These are phyloP conservation scores for Apodemia mormo DNA, from an alignment of 2,888 invertebrate genomes.

Conservation along the genomic window DNA sequence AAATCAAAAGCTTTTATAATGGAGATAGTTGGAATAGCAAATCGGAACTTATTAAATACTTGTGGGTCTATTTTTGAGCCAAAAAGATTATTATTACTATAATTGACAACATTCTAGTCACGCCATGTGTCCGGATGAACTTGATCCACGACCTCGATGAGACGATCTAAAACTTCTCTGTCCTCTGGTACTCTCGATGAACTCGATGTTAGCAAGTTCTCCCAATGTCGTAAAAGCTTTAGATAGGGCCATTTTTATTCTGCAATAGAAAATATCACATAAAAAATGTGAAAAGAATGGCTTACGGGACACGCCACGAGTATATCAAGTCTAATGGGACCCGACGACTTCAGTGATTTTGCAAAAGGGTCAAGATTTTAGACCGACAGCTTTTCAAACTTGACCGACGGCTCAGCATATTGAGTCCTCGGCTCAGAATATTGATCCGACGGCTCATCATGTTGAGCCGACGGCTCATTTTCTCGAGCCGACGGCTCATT, in stretches of 20 bases:
- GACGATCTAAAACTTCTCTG: neutral
- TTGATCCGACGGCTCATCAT: no score
- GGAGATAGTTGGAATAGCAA: neutral
- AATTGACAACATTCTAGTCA: neutral
- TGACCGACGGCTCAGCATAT: no score
- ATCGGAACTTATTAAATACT: neutral
- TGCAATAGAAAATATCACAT: neutral
- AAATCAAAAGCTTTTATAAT: neutral
- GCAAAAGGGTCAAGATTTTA: no score
- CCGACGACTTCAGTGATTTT: no score
- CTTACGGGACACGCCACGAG: no score
- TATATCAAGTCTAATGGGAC: no score
- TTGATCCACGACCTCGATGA: neutral
- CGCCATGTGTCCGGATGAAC: neutral
- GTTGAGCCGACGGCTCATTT: no score
- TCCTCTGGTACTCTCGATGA: neutral
- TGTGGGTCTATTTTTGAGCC: neutral
- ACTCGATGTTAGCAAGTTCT: neutral
- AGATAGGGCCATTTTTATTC: neutral
- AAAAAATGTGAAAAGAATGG: no score
- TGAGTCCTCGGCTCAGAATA: no score
- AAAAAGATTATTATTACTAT: neutral
- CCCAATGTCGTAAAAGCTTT: neutral
- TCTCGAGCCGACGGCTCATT: no score
- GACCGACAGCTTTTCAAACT: no score